Percentiles rank a stretch among this genome's conserved stretches.
phyloP scores from a whole-genome alignment of 1,140 invertebrate genomes.

The Phthorimaea operculella region DNA sequence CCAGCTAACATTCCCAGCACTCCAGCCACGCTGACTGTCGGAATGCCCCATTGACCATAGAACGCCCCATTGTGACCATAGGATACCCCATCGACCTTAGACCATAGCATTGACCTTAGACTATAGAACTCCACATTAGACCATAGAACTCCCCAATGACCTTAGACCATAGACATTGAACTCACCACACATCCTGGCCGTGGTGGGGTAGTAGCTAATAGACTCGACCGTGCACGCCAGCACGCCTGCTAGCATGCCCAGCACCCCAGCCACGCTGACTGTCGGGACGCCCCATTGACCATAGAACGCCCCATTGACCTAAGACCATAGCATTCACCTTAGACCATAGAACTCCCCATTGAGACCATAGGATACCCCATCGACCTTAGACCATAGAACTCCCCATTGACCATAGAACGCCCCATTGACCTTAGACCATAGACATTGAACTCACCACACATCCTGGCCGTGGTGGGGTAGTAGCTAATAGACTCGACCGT shows the following conservation, averaged over 20 bases:
- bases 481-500: slow-evolving; percentile 90
- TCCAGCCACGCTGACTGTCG: slow-evolving; percentile 79
- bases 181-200: slow-evolving; percentile 81
- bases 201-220: slow-evolving; percentile 90
- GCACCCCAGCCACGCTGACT: slow-evolving; percentile 77
- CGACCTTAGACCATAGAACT: slow-evolving; percentile 61
- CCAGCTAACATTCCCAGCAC: slow-evolving; percentile 88
- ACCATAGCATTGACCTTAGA: too few species aligned
- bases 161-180: too few species aligned
- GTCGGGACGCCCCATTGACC: slow-evolving; percentile 89
- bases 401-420: too few species aligned
- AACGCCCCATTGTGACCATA: too few species aligned
- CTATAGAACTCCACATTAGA: too few species aligned
- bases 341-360: too few species aligned
- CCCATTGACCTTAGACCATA: too few species aligned
- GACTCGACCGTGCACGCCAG: slow-evolving; percentile 88
- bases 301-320: too few species aligned
- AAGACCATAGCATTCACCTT: neutral
- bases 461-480: slow-evolving; percentile 86
- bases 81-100: too few species aligned
- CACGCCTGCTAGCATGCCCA: slow-evolving; percentile 87
- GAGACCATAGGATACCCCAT: too few species aligned
- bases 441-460: slow-evolving; percentile 76
- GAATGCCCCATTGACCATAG: slow-evolving; percentile 91
- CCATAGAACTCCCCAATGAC: too few species aligned